phyloP scores from a whole-genome alignment of 2,888 invertebrate species.

The Yponomeuta plumbellus region DNA sequence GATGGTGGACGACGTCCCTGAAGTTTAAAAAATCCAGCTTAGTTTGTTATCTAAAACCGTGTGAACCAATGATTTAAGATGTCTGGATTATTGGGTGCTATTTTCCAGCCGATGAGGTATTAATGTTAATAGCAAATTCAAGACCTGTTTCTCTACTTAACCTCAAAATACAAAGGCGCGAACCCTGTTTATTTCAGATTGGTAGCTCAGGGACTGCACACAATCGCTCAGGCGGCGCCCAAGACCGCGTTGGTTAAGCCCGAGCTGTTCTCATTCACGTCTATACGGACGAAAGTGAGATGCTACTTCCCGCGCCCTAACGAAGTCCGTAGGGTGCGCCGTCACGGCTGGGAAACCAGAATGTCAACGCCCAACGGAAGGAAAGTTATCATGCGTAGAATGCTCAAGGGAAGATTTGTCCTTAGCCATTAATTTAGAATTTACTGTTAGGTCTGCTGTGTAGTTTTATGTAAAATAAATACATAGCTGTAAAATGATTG shows the following conservation, averaged over 20 bases:
- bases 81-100: constrained; percentile 48
- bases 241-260: constrained; percentile 42
- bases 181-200: constrained; percentile 37
- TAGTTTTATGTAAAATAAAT: not conserved
- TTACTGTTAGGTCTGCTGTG: not conserved
- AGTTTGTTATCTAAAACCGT: not conserved
- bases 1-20: no score
- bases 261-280: constrained; percentile 44
- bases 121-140: constrained; percentile 15
- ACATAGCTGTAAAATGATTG: constrained; percentile 13
- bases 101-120: constrained; percentile 56
- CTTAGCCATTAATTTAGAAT: constrained; percentile 77
- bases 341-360: constrained; percentile 82
- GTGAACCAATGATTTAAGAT: constrained; percentile 22
- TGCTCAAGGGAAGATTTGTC: constrained; percentile 84
- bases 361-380: constrained; percentile 83
- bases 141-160: not conserved
- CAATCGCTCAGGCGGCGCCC: constrained; percentile 33
- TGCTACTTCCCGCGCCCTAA: constrained; percentile 85
- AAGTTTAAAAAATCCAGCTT: no score
- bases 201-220: constrained; percentile 43
- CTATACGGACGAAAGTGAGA: constrained; percentile 72
- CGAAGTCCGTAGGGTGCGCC: constrained; percentile 81
- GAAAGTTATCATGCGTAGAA: constrained; percentile 83
- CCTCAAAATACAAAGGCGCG: no score